Percentiles rank a stretch among this genome's conserved stretches.
Conservation (phyloP, 1,140 invertebrate genomes). For the Nebria ingens region DNA sequence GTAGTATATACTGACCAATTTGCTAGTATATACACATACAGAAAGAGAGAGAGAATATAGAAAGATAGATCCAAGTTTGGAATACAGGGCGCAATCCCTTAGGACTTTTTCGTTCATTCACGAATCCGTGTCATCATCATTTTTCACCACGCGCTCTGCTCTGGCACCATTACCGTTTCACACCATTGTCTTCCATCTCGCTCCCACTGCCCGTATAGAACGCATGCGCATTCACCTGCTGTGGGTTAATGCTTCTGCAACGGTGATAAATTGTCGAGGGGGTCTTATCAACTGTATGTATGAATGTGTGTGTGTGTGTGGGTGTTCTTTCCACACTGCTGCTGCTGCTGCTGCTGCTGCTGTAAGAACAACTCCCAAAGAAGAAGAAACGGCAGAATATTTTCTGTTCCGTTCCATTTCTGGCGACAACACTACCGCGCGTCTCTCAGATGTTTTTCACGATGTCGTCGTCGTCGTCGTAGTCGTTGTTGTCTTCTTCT, state of each 20-base stretch:
- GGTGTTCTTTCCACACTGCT: too few relatives aligned
- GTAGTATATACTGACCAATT: too few relatives aligned
- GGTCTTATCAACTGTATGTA: constrained; percentile 23
- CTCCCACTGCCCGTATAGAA: constrained; percentile 10
- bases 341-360: too few relatives aligned
- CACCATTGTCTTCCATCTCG: constrained; percentile 26
- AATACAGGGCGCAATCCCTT: too few relatives aligned
- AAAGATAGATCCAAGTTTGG: too few relatives aligned
- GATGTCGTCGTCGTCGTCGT: too few relatives aligned
- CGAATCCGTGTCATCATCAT: constrained; percentile 34
- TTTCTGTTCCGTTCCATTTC: constrained; percentile 10
- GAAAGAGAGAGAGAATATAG: too few relatives aligned
- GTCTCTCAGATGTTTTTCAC: too few relatives aligned
- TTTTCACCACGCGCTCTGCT: constrained; percentile 27
- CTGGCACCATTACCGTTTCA: constrained; percentile 32
- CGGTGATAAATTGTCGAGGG: constrained; percentile 34
- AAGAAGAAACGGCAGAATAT: constrained; percentile 18
- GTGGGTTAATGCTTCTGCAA: constrained; percentile 28
- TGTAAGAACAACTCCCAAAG: too few relatives aligned
- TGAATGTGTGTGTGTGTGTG: too few relatives aligned
- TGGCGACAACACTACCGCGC: too few relatives aligned
- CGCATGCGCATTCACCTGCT: constrained; percentile 29
- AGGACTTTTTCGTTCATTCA: constrained; percentile 16
- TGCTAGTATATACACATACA: too few relatives aligned
- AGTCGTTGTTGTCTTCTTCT: not conserved